Evolutionary conservation across 2,797 vertebrate genomes (phyloP).

Genomic region (Typhlichthys subterraneus): DNA sequence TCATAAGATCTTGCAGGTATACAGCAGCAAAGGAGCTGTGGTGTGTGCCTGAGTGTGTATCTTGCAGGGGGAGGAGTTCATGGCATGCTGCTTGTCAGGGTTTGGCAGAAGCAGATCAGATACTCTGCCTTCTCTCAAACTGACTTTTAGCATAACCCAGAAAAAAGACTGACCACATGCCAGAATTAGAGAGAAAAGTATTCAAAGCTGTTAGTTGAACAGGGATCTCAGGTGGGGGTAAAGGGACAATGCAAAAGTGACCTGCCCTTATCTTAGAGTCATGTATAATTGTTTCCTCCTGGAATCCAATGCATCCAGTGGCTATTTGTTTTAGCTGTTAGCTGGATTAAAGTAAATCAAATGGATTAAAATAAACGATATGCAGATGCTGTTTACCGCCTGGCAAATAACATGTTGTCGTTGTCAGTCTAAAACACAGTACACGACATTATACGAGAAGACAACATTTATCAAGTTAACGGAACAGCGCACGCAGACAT

Average conservation of each 20-base stretch:
- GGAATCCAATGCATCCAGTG: constrained; percentile 3
- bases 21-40: background rate
- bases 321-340: constrained; percentile 5
- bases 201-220: no score
- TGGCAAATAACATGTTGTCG: background rate
- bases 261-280: background rate
- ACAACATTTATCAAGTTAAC: background rate
- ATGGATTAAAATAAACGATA: constrained; percentile 6
- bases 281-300: constrained; percentile 13
- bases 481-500: no score
- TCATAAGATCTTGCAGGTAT: constrained; percentile 1
- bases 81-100: background rate
- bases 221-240: constrained; percentile 2
- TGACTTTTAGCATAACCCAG: constrained; percentile 19
- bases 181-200: constrained; percentile 14
- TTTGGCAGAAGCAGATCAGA: constrained; percentile 23
- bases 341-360: constrained; percentile 4
- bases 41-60: constrained; percentile 4
- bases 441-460: background rate
- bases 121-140: constrained; percentile 9
- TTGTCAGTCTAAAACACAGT: constrained; percentile 13
- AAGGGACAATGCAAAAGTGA: background rate
- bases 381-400: constrained; percentile 5
- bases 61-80: background rate
- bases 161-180: constrained; percentile 10